Percentiles rank a stretch among this genome's conserved stretches.
Evolutionary conservation across 2,113 vertebrate genomes (phyloP).

Genomic region (Salminus brasiliensis): DNA sequence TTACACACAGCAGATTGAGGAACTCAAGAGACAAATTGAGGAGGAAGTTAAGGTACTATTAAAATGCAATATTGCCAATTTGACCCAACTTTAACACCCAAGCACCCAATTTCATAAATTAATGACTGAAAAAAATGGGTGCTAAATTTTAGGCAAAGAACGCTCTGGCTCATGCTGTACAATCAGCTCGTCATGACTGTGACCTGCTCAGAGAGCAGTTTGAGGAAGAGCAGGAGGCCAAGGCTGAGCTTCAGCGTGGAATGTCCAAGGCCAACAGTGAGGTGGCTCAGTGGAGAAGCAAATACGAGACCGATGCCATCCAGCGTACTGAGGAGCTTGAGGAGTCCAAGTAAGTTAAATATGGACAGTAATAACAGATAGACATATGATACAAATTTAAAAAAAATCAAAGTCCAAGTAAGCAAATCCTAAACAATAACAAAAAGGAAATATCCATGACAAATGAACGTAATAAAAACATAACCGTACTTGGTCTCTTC

Average conservation of each 20-base stretch:
- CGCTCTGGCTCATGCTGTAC: slow-evolving; percentile 75
- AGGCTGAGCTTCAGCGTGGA: slow-evolving; percentile 71
- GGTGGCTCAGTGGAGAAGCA: slow-evolving; percentile 82
- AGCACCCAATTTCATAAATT: too few relatives aligned
- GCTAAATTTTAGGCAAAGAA: slow-evolving; percentile 74
- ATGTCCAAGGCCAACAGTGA: slow-evolving; percentile 77
- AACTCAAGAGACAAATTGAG: slow-evolving; percentile 84
- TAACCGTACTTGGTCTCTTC: background rate
- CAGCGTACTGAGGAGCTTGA: slow-evolving; percentile 87
- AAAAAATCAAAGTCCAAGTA: background rate
- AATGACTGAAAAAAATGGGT: too few relatives aligned
- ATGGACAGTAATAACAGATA: background rate
- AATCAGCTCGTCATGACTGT: slow-evolving; percentile 75
- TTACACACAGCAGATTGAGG: slow-evolving; percentile 81
- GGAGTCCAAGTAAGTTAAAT: slow-evolving; percentile 76
- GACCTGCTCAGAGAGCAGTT: slow-evolving; percentile 76
- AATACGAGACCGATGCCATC: slow-evolving; percentile 85
- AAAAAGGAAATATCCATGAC: too few relatives aligned
- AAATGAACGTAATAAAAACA: too few relatives aligned
- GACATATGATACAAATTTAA: background rate
- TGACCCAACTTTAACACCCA: background rate
- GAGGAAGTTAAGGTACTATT: slow-evolving; percentile 66
- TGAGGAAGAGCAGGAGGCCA: slow-evolving; percentile 75
- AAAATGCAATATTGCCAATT: background rate
- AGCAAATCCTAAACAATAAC: too few relatives aligned